phyloP scores from a whole-genome alignment of 2,113 vertebrate species.

The Petroica traversi region DNA sequence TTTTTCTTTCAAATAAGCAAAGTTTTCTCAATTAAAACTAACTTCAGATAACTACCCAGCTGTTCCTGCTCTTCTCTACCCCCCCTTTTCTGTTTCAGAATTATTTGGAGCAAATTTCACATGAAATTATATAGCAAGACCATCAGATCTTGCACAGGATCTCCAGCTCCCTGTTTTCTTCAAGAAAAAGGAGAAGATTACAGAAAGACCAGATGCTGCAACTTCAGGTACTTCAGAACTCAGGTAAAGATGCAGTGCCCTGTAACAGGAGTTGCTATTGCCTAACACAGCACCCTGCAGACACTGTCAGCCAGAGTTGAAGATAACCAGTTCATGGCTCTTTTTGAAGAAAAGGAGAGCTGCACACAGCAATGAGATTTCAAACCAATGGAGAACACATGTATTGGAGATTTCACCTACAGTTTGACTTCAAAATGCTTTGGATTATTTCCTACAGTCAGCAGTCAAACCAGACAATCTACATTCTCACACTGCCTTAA shows the following conservation, averaged over 20 bases:
- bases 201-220: background rate
- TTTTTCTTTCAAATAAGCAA: background rate
- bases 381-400: background rate
- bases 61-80: background rate
- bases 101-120: background rate
- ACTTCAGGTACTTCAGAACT: background rate
- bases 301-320: background rate
- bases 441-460: background rate
- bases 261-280: background rate
- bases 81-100: background rate
- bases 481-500: background rate
- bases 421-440: background rate
- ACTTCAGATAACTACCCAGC: background rate
- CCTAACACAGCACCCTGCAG: background rate
- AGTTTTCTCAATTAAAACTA: background rate
- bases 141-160: background rate
- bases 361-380: background rate
- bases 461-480: background rate
- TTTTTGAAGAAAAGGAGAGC: background rate
- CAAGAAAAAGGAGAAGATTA: background rate
- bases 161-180: background rate
- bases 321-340: background rate
- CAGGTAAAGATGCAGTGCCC: background rate
- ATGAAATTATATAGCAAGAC: background rate
- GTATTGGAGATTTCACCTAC: background rate